Base-by-base conservation (phyloP, 1,140 invertebrate species). In the Tribolium castaneum region DNA sequence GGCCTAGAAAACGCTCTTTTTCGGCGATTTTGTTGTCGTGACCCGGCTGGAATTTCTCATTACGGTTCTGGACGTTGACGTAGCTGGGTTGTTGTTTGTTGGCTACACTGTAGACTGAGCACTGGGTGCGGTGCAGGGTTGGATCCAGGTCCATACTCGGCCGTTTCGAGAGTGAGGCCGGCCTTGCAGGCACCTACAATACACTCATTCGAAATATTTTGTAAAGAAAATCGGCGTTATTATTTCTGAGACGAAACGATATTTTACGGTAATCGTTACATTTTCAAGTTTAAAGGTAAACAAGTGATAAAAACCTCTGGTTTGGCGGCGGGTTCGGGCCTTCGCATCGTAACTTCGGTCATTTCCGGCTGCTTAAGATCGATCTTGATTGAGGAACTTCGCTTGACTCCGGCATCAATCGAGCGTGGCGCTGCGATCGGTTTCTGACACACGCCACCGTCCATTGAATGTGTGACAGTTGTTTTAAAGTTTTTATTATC, bases 121-220 rank as follows among this genome's bases (percentile, higher is more conserved):
- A 86, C 70, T 85, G 85, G 6, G 84, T 85, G 51, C 73, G 79
- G 13, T 84, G 82, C 39, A 82, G 25, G 14, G 71, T 74, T 7
- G 77, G 75, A 72, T 82, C 79, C n/a, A 75, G 45, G 7, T 76
- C 56, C 10, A 74, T 12, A 52, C 54, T 71, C 22, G 70, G 35
- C 45, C 75, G 16, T 25, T 75, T 79, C 10, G n/a, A 6, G 39
- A 94, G 86, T 30, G 90, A 90, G n/a, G 91, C 90, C 3, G 93
- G 93, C 71, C 93, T 88, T 82, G 93, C 92, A 9, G 93, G 93
- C 54, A 94, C 90, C 1, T 91, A 93, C 54, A 30, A 30, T 6
- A 30, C 5, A n/a, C n/a, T n/a, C n/a, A n/a, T n/a, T n/a, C n/a
- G n/a, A n/a, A n/a, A n/a, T n/a, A n/a, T n/a, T n/a, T n/a, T n/a